Evolutionary conservation across 2,888 invertebrate genomes (phyloP), one percentile per base, ranked within the genome.

Genomic region (Ypsolopha sequella): DNA sequence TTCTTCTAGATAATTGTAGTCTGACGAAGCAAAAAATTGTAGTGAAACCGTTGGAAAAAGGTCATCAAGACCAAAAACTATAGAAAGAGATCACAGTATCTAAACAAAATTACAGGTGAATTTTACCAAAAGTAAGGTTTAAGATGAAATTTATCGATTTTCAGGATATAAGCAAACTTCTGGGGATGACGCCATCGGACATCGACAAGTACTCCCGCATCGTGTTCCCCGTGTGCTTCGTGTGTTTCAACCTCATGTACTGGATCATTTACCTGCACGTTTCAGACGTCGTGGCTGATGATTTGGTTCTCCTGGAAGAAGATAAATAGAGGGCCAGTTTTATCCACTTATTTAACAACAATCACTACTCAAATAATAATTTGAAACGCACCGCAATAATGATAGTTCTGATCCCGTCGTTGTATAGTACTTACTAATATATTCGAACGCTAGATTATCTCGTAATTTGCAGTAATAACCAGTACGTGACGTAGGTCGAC

Each of bases 141-240:
- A n/a, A 39, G 2, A 6, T 11, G 7, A 11, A 13, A n/a, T 4
- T 48, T 36, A 10, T 7, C 14, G 8, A 8, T 68, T 80, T 82
- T 48, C 84, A 90, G 90, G 95, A 96, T 80, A 94, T 95, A 85
- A 95, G 95, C 90, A 95, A 95, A 82, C 89, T 96, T 65, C 91
- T 94, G 85, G 95, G 95, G 68, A 94, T 96, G 80, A 96, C 96
- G 67, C 97, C 97, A 54, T 97, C 97, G 77, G 98, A 97, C 87
- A 99, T 99, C 85, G 99, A 99, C 91, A 98, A 98, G 88, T 98
- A 98, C 82, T 98, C 98, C 57, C 93, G 99, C 73, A 96, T 99
- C 84, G 94, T 98, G 70, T 99, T 99, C 84, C 99, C 99, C 52
- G 95, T 98, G 68, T 96, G 98, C 88, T 99, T 99, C 90, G 95